Percentiles rank a stretch among this genome's conserved stretches.
These are phyloP conservation scores for Scomber colias DNA, from an alignment of 2,113 vertebrate species.

Conservation along the genomic window DNA sequence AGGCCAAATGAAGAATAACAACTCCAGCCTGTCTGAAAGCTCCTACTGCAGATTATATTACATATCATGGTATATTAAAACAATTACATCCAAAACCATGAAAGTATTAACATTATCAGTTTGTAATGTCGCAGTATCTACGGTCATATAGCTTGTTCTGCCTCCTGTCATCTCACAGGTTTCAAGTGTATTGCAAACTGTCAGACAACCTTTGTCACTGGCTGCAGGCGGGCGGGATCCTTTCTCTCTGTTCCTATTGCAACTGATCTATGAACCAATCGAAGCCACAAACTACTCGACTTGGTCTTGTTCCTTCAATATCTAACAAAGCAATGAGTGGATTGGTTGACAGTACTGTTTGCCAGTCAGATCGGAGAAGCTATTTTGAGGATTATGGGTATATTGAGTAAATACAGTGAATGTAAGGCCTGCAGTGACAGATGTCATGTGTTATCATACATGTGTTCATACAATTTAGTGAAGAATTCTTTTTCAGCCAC, in stretches of 20 bases:
- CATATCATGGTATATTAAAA: not conserved
- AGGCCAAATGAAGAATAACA: constrained; percentile 42
- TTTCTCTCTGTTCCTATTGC: not conserved
- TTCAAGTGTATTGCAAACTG: not conserved
- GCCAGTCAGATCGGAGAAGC: not conserved
- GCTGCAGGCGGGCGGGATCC: not conserved
- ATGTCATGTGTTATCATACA: not conserved
- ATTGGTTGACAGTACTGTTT: not conserved
- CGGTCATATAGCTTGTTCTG: not conserved
- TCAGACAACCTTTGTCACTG: not conserved
- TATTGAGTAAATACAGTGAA: not conserved
- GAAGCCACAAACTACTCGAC: not conserved
- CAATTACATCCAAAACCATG: not conserved
- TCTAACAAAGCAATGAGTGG: not conserved
- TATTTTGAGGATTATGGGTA: not conserved
- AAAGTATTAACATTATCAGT: not conserved
- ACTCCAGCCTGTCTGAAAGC: constrained; percentile 40
- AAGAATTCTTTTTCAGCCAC: not conserved
- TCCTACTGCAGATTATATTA: constrained; percentile 28
- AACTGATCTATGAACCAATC: not conserved
- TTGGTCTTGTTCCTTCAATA: not conserved
- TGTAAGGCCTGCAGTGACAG: not conserved
- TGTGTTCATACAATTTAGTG: not conserved
- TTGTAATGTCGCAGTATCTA: too few relatives aligned
- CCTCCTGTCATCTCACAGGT: constrained; percentile 7